Percentiles rank a stretch among this genome's conserved stretches.
These are phyloP conservation scores for western clawed frog (Xenopus tropicalis) DNA, from an alignment of 2,113 vertebrate genomes.

Conservation along the genomic window DNA sequence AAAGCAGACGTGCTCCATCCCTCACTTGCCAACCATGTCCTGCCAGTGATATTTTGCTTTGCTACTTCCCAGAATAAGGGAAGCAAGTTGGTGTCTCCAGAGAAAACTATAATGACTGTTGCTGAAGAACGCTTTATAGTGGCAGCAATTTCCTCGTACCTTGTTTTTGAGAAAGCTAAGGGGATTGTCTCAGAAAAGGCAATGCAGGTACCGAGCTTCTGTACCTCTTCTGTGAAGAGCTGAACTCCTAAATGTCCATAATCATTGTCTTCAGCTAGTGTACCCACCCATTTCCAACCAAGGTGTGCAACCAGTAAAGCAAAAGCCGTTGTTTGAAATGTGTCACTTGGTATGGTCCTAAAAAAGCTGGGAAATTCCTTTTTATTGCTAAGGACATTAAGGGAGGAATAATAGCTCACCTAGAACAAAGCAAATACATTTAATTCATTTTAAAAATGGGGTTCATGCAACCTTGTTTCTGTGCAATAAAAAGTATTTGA, in stretches of 20 bases:
- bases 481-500: no score
- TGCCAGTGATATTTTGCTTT: constrained; percentile 28
- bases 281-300: constrained; percentile 60
- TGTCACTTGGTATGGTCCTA: constrained; percentile 38
- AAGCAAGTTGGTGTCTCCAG: constrained; percentile 24
- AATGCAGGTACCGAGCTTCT: constrained; percentile 23
- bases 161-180: constrained; percentile 8
- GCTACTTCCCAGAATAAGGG: constrained; percentile 33
- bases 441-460: no score
- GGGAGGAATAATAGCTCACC: constrained; percentile 41
- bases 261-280: constrained; percentile 62
- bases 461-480: no score
- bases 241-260: constrained; percentile 55
- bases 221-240: constrained; percentile 33
- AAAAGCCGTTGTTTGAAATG: constrained; percentile 48
- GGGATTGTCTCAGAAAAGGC: constrained; percentile 36
- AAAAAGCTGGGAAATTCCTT: constrained; percentile 38
- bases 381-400: constrained; percentile 38
- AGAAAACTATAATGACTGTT: constrained; percentile 35
- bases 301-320: constrained; percentile 52
- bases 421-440: constrained; percentile 1
- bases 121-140: constrained; percentile 35
- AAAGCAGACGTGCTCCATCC: constrained; percentile 34
- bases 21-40: constrained; percentile 33
- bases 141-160: constrained; percentile 13